Evolutionary conservation across 64 coral and sea anemone genomes (phyloP).

Genomic region (Stylophora pistillata): DNA sequence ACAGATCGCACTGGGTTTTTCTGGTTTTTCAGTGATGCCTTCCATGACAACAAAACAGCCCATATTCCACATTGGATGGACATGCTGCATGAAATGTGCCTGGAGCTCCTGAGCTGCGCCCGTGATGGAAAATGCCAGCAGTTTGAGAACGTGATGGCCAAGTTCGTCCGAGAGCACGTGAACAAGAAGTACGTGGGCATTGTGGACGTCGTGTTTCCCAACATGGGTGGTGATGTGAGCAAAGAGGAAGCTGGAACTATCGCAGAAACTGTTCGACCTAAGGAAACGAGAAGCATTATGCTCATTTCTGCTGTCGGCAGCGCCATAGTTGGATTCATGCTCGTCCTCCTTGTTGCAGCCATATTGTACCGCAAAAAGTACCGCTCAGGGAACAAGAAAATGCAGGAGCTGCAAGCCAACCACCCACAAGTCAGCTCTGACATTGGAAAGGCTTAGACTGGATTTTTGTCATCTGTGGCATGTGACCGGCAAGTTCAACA

Average conservation of each 20-base stretch:
- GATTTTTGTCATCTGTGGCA: too few species aligned
- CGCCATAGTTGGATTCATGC: not conserved
- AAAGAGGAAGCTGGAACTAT: not conserved
- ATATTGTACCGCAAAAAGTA: not conserved
- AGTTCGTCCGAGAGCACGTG: conserved; percentile 31
- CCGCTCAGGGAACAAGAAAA: not conserved
- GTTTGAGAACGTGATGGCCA: conserved; percentile 14
- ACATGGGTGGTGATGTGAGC: conserved; percentile 34
- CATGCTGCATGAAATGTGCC: conserved; percentile 13
- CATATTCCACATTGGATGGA: conserved; percentile 23
- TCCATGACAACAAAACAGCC: conserved; percentile 22
- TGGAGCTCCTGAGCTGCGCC: conserved; percentile 15
- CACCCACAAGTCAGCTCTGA: too few species aligned
- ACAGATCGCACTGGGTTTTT: conserved; percentile 20
- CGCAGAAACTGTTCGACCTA: not conserved
- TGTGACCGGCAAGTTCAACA: too few species aligned
- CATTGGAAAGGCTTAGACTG: too few species aligned
- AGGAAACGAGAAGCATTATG: not conserved
- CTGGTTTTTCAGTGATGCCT: conserved; percentile 20
- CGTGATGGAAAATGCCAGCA: conserved; percentile 6
- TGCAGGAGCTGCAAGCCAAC: not conserved
- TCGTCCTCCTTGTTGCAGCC: not conserved
- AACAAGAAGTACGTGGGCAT: conserved; percentile 23
- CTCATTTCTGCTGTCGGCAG: not conserved
- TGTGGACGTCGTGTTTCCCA: conserved; percentile 19